Evolutionary conservation across 2,888 invertebrate species (phyloP).

Genomic region (Zygothrica quintamaculata): DNA sequence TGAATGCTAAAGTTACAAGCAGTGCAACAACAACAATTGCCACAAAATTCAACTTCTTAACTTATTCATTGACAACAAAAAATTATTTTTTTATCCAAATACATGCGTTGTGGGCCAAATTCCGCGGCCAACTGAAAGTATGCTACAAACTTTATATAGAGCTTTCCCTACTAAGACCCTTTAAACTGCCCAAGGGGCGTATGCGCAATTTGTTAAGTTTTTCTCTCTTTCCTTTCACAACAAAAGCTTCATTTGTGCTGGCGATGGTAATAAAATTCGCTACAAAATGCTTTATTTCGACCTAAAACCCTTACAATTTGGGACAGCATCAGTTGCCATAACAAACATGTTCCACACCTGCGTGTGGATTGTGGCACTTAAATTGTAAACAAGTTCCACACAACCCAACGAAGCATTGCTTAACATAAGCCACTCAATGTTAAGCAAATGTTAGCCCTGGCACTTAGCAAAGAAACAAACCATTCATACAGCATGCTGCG

Average conservation of each 20-base stretch:
- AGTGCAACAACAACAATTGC: slow-evolving; percentile 30
- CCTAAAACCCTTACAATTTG: slow-evolving; percentile 35
- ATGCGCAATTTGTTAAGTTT: slow-evolving; percentile 23
- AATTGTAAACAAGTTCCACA: no score
- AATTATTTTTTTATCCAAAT: no score
- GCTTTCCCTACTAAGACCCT: slow-evolving; percentile 12
- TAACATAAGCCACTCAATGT: no score
- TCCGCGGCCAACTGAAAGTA: slow-evolving; percentile 62
- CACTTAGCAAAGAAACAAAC: no score
- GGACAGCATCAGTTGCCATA: slow-evolving; percentile 45
- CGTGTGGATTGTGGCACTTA: not conserved
- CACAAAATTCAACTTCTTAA: slow-evolving; percentile 8
- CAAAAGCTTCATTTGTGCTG: not conserved
- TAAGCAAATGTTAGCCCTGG: no score
- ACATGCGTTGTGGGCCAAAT: slow-evolving; percentile 57
- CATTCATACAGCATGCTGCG: no score
- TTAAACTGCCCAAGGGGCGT: slow-evolving; percentile 15
- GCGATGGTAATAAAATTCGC: no score
- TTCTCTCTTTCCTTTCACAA: not conserved
- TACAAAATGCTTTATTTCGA: slow-evolving; percentile 24
- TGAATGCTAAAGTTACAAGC: slow-evolving; percentile 25
- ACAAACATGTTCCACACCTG: not conserved
- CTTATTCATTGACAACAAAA: slow-evolving; percentile 39
- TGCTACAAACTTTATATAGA: slow-evolving; percentile 37
- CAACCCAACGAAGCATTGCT: no score